Conservation (phyloP, 2,797 vertebrate species). For the Pseudochirops corinnae region DNA sequence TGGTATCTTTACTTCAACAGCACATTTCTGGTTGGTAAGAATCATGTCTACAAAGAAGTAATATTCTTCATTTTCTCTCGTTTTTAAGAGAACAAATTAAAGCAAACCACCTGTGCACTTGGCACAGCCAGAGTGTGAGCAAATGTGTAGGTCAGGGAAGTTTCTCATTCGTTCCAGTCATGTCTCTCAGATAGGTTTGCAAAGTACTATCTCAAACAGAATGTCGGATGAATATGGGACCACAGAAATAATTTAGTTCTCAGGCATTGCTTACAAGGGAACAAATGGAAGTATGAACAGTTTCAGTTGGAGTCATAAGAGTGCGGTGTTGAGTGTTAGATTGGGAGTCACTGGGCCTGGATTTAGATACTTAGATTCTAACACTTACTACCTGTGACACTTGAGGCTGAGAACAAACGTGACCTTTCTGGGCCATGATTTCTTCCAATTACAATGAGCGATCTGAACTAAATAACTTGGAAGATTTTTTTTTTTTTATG, state of each 20-base stretch:
- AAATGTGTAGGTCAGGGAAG: background rate
- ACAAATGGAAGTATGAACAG: background rate
- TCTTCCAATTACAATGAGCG: background rate
- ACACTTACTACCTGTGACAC: background rate
- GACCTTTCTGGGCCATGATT: background rate
- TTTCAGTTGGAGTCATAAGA: background rate
- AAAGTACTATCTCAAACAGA: background rate
- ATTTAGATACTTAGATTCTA: background rate
- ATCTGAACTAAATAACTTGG: background rate
- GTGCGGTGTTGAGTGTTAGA: background rate
- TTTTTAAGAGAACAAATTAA: background rate
- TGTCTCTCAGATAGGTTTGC: background rate
- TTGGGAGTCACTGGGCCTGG: background rate
- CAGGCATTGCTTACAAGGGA: background rate
- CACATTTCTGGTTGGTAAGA: background rate
- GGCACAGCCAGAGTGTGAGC: background rate
- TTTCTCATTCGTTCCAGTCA: background rate
- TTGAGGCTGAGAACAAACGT: background rate
- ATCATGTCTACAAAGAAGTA: background rate
- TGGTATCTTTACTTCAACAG: background rate
- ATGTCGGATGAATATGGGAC: background rate
- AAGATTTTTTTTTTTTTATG: background rate
- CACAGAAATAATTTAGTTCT: background rate
- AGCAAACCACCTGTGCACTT: background rate
- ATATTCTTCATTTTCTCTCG: background rate